phyloP scores from a whole-genome alignment of 2,113 vertebrate genomes.

The Argyrosomus japonicus region DNA sequence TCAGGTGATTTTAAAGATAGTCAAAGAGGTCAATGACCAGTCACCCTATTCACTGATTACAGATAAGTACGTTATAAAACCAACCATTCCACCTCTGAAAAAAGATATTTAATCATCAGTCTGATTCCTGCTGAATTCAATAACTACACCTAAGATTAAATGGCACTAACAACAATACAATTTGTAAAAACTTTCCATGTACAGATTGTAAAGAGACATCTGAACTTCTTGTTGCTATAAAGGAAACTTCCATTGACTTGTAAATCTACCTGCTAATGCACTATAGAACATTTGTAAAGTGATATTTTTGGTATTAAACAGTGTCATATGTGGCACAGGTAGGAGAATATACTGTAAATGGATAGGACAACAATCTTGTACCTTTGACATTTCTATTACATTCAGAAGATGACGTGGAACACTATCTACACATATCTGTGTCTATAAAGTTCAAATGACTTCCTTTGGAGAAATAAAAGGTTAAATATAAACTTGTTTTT shows the following conservation, averaged over 20 bases:
- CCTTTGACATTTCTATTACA: not conserved
- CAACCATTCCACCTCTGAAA: not conserved
- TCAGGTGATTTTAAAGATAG: not conserved
- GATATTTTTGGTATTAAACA: not conserved
- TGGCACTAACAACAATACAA: too few species aligned
- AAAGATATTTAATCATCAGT: not conserved
- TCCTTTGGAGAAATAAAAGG: constrained; percentile 12
- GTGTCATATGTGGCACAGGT: not conserved
- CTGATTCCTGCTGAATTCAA: not conserved
- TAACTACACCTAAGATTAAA: not conserved
- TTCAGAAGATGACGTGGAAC: not conserved
- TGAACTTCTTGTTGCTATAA: not conserved
- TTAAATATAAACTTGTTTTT: constrained; percentile 9
- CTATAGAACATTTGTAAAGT: not conserved
- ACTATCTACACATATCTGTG: not conserved
- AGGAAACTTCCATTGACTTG: not conserved
- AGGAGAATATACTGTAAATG: not conserved
- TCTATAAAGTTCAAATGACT: constrained; percentile 11
- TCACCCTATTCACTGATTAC: not conserved
- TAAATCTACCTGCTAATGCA: not conserved
- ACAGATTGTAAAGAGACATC: not conserved
- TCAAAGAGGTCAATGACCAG: not conserved
- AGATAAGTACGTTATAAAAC: not conserved
- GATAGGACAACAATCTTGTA: not conserved
- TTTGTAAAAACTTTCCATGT: too few species aligned